These are phyloP conservation scores for Dasyprocta punctata DNA, from an alignment of 2,113 vertebrate species.

Conservation along the genomic window DNA sequence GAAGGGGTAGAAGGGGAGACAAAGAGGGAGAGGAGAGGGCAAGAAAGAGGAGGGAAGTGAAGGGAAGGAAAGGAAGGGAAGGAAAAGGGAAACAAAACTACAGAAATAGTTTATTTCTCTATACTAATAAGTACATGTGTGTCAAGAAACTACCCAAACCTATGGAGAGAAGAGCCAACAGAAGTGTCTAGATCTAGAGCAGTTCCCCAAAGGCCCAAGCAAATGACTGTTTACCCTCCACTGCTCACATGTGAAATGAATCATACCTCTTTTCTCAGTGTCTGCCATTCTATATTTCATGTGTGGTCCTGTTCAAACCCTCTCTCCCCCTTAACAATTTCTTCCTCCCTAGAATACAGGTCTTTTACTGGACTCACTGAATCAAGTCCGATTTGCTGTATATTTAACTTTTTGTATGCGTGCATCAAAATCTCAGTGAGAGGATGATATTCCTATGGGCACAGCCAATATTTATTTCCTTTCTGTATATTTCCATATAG, in stretches of 20 bases:
- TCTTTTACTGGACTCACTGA: neutral
- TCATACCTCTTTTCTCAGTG: neutral
- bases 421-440: neutral
- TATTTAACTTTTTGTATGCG: neutral
- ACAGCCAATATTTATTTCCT: neutral
- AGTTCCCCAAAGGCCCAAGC: neutral
- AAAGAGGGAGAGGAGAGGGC: fast-evolving
- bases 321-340: neutral
- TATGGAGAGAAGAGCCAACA: neutral
- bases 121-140: neutral
- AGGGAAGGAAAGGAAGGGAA: no score
- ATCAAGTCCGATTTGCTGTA: neutral
- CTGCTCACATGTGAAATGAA: neutral
- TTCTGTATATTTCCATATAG: neutral
- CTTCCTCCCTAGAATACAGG: neutral
- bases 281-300: neutral
- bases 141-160: neutral
- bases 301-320: neutral
- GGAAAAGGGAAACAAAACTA: no score
- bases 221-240: neutral
- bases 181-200: neutral
- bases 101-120: neutral
- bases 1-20: neutral
- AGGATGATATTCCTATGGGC: neutral
- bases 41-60: fast-evolving